These are phyloP conservation scores for Helogale parvula DNA, from an alignment of 2,113 vertebrate species.

Conservation along the genomic window DNA sequence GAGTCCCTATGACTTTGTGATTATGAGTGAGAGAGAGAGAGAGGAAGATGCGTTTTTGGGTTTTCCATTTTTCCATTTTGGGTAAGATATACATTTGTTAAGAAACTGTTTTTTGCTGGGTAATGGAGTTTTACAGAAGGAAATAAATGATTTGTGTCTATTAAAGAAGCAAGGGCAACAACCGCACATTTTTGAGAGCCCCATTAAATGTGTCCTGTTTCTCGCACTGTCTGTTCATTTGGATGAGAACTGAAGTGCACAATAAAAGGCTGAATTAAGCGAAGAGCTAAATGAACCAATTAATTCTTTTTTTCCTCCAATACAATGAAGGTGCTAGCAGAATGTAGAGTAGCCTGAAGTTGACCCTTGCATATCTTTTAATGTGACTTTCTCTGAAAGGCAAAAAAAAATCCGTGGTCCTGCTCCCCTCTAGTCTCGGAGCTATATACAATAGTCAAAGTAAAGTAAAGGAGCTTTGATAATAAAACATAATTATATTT, in stretches of 20 bases:
- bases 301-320: conserved; percentile 69
- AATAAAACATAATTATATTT: neutral
- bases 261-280: conserved; percentile 77
- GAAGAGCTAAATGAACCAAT: conserved; percentile 80
- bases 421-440: neutral
- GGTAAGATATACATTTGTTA: conserved; percentile 36
- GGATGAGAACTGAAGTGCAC: conserved; percentile 74
- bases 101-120: conserved; percentile 29
- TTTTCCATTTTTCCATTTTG: conserved; percentile 10
- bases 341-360: conserved; percentile 56
- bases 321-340: conserved; percentile 52
- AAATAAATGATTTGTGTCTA: conserved; percentile 75
- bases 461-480: neutral
- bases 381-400: neutral
- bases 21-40: neutral
- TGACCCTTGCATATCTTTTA: conserved; percentile 56
- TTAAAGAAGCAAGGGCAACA: conserved; percentile 61
- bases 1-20: neutral
- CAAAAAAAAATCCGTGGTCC: neutral
- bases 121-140: conserved; percentile 71
- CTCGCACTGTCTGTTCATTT: conserved; percentile 66
- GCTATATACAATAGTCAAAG: neutral
- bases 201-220: conserved; percentile 62
- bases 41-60: neutral
- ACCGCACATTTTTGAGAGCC: conserved; percentile 57